Evolutionary conservation across 2,888 invertebrate genomes (phyloP).

Genomic region (Anaspis maculata): DNA sequence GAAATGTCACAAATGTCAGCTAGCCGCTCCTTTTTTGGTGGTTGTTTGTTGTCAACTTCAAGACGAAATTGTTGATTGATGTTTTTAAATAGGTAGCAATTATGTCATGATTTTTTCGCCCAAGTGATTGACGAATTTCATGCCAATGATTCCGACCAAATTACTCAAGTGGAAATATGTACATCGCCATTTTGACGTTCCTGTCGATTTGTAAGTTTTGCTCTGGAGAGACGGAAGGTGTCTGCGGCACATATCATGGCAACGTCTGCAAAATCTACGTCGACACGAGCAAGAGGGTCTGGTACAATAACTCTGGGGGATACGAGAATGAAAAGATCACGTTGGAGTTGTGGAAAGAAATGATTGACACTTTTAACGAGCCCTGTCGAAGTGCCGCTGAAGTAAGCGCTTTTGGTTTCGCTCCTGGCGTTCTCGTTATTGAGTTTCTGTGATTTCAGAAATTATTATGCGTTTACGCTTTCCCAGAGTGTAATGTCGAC

Average conservation of each 20-base stretch:
- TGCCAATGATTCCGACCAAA: too few relatives aligned
- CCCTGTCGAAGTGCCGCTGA: constrained; percentile 83
- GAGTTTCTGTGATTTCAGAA: constrained; percentile 45
- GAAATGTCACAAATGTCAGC: too few relatives aligned
- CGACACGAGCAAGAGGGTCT: constrained; percentile 45
- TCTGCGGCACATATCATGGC: constrained; percentile 83
- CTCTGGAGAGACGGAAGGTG: constrained; percentile 43
- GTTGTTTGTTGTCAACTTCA: constrained; percentile 7
- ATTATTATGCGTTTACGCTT: constrained; percentile 85
- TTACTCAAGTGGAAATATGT: constrained; percentile 11
- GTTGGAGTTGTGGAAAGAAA: constrained; percentile 75
- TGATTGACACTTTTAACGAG: constrained; percentile 69
- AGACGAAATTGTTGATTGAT: constrained; percentile 9
- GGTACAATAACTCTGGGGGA: constrained; percentile 58
- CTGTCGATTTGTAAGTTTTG: constrained; percentile 7
- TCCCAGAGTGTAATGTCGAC: constrained; percentile 63
- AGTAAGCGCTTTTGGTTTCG: too few relatives aligned
- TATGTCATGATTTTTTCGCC: constrained; percentile 5
- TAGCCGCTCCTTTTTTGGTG: constrained; percentile 15
- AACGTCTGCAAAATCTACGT: constrained; percentile 48
- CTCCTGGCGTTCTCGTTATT: too few relatives aligned
- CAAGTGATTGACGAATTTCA: constrained; percentile 1
- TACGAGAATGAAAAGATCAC: constrained; percentile 81
- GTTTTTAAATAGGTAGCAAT: constrained; percentile 3
- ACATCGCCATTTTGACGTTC: constrained; percentile 8